Evolutionary conservation across 2,888 invertebrate genomes (phyloP).

Genomic region (Eulithis prunata): DNA sequence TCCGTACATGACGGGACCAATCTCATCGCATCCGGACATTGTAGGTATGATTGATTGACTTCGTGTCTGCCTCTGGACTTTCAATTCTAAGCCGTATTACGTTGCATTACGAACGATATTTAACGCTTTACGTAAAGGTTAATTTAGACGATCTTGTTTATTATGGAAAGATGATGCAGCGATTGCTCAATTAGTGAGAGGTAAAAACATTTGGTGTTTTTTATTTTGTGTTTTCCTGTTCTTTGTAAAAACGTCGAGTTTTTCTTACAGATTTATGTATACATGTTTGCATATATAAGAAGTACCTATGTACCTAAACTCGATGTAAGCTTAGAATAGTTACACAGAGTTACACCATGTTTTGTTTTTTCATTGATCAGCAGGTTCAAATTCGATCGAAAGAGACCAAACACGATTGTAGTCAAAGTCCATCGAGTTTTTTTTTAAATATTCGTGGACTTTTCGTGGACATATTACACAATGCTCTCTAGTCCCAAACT

Average conservation of each 20-base stretch:
- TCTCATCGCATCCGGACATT: slow-evolving; percentile 23
- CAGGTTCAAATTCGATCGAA: no score
- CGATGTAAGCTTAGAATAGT: no score
- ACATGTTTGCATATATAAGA: no score
- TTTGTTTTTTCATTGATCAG: no score
- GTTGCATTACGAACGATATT: not conserved
- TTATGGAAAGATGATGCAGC: slow-evolving; percentile 18
- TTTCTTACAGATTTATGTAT: no score
- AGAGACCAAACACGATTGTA: no score
- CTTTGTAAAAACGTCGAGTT: not conserved
- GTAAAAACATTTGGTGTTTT: slow-evolving; percentile 16
- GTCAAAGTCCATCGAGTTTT: no score
- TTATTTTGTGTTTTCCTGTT: not conserved
- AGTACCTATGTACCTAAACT: no score
- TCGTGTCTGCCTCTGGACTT: not conserved
- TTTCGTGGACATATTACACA: no score
- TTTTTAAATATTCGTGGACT: no score
- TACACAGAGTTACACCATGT: no score
- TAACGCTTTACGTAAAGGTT: slow-evolving; percentile 12
- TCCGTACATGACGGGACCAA: slow-evolving; percentile 8
- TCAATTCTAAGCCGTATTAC: slow-evolving; percentile 9
- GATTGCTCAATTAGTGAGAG: slow-evolving; percentile 20
- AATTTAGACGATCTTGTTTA: slow-evolving; percentile 12
- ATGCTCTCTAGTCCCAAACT: no score
- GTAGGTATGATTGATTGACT: slow-evolving; percentile 22